Percentiles rank a stretch among this genome's conserved stretches.
Evolutionary conservation across 2,113 vertebrate species (phyloP).

Genomic region (Megaceryle maxima): DNA sequence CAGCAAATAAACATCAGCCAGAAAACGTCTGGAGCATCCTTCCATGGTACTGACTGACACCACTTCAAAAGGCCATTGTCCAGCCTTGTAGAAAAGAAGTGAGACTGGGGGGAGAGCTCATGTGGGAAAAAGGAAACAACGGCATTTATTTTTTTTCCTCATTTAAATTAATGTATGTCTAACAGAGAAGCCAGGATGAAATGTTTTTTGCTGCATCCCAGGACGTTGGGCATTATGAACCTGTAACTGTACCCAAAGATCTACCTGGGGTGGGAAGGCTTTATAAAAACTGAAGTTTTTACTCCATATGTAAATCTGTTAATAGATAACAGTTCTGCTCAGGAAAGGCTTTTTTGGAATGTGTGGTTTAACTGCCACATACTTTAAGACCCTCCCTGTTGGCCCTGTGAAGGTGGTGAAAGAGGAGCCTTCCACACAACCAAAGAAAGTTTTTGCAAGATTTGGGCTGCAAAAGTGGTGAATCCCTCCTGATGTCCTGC

Average conservation of each 20-base stretch:
- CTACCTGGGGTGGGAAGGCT: not conserved
- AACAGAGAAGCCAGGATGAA: not conserved
- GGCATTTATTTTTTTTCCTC: accelerated
- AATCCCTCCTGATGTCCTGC: not conserved
- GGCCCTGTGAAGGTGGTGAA: not conserved
- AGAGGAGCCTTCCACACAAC: not conserved
- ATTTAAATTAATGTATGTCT: not conserved
- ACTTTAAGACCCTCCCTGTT: not conserved
- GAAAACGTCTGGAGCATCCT: not conserved
- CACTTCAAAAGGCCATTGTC: not conserved
- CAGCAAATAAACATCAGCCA: not conserved
- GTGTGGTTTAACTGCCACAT: not conserved
- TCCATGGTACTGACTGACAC: not conserved
- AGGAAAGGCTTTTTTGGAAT: not conserved
- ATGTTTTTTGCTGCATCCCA: not conserved
- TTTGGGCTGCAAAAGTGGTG: not conserved
- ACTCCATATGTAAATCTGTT: not conserved
- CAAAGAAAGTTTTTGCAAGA: not conserved
- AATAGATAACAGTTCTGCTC: not conserved
- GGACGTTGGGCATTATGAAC: not conserved
- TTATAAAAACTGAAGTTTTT: too few relatives aligned
- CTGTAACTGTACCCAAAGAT: not conserved
- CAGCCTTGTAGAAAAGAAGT: not conserved
- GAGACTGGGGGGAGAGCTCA: not conserved
- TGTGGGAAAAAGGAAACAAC: not conserved